Base-by-base conservation (phyloP, 1,140 invertebrate species). In the Drosophila lacteicornis region DNA sequence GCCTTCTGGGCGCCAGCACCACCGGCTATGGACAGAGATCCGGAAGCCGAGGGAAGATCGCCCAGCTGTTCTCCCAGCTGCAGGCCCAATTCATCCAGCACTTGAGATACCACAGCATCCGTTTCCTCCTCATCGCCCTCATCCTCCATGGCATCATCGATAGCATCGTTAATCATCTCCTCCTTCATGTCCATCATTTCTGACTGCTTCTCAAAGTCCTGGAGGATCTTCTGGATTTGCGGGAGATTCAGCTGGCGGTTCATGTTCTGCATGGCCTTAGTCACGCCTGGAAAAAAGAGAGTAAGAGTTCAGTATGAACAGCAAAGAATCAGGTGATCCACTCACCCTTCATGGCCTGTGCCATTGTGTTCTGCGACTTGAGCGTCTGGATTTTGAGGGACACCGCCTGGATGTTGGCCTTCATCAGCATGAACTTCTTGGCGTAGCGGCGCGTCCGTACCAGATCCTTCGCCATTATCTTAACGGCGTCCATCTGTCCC, bases 171-270 rank as follows among this genome's bases (percentile, higher is more conserved):
- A 96, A 99, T 99, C 95, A 99, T 99, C 94, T 99, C 99, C 94
- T 99, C 99, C 92, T 99, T 99, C 99, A 99, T 99, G 92, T 99
- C 99, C 99, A 99, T 99, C 67, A 99, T 99, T 94, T 99, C 99
- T 0, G 98, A 98, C 92, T 99, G 99, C 90, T 99, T 99, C 93
- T 99, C 99, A 95, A 99, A 99, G 92, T 99, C 99, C 95, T 98
- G 97, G 6, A 99, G 95, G 84, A 99, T 99, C 92, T 98, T 98
- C 93, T 99, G 99, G 91, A 99, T 99, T 94, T 99, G 98, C 25
- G 99, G 99, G 91, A 99, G 94, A 94, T 99, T 99, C 82, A 99
- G 93, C 94, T 99, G 97, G 47, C 97, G 96, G 93, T 99, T 99
- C 99, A 99, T 99, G 91, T 96, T 98, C 82, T 97, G 96, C 98